Percentiles rank a stretch among this genome's conserved stretches.
Evolutionary conservation across 2,797 vertebrate genomes (phyloP).

Genomic region (Malurus leucopterus): DNA sequence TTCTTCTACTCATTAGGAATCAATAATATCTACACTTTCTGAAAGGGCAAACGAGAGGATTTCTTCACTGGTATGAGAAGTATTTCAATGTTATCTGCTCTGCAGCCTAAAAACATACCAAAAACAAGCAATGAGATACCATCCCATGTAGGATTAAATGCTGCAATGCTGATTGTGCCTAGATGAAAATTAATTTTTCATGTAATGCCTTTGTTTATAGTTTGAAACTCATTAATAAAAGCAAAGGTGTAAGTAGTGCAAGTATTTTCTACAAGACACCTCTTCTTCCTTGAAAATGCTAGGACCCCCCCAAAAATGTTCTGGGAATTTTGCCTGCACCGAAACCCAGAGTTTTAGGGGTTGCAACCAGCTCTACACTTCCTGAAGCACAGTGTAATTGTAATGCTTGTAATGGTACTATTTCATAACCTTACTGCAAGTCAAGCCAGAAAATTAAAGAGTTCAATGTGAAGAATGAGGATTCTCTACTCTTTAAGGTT

Average conservation of each 20-base stretch:
- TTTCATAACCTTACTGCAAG: background rate
- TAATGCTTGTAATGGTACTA: background rate
- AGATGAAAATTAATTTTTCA: background rate
- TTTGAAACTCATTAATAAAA: background rate
- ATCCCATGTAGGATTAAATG: background rate
- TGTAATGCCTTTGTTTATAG: background rate
- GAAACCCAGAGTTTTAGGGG: background rate
- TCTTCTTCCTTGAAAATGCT: background rate
- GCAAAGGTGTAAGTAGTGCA: background rate
- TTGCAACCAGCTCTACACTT: background rate
- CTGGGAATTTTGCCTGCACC: background rate
- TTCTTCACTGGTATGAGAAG: background rate
- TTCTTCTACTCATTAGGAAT: slow-evolving; percentile 14
- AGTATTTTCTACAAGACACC: background rate
- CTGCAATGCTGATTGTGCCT: background rate
- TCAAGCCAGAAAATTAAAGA: background rate
- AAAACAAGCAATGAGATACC: background rate
- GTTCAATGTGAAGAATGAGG: background rate
- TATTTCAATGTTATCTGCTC: background rate
- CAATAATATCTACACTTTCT: slow-evolving; percentile 9
- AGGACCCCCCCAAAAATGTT: background rate
- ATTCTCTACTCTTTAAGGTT: background rate
- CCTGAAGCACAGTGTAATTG: background rate
- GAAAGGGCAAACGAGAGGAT: slow-evolving; percentile 4
- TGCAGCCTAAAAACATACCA: background rate